A percentile compares a stretch with the other conserved stretches of the same genome.
phyloP scores from a whole-genome alignment of 2,888 invertebrate genomes.

The Caenorhabditis macrosperma region DNA sequence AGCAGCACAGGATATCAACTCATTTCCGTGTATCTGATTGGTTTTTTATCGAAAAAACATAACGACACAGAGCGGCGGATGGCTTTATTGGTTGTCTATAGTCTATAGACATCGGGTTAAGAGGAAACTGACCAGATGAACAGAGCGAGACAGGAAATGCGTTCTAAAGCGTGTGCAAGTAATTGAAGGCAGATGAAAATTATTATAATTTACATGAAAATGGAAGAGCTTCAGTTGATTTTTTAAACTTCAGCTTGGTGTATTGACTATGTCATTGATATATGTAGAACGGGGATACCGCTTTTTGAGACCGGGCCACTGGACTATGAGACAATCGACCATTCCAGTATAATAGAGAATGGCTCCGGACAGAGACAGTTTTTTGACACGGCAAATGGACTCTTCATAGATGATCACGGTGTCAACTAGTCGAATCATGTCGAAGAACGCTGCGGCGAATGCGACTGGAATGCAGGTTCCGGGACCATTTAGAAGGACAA shows the following conservation, averaged over 20 bases:
- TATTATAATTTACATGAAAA: not conserved
- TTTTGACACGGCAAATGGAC: conserved; percentile 93
- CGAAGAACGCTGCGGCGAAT: conserved; percentile 86
- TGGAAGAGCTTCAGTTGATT: not conserved
- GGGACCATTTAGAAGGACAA: conserved; percentile 94
- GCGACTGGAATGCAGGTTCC: conserved; percentile 96
- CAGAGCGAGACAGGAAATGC: conserved; percentile 1
- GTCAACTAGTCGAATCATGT: conserved; percentile 81
- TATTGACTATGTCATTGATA: conserved; percentile 42
- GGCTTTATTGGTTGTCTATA: not conserved
- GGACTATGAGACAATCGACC: conserved; percentile 91
- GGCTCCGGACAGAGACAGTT: conserved; percentile 88
- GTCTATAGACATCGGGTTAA: not conserved
- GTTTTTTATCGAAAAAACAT: conserved; percentile 11
- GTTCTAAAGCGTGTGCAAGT: conserved; percentile 25
- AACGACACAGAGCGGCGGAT: not conserved
- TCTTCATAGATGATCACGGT: conserved; percentile 89
- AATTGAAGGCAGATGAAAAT: conserved; percentile 1
- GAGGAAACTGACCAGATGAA: conserved; percentile 12
- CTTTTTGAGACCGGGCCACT: conserved; percentile 89
- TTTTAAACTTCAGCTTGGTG: not conserved
- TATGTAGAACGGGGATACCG: conserved; percentile 83
- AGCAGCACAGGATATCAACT: conserved; percentile 11
- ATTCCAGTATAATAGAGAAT: conserved; percentile 87
- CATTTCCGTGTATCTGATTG: conserved; percentile 32